These are phyloP conservation scores for Pipistrellus kuhlii DNA, from an alignment of 2,797 vertebrate species.

Conservation along the genomic window DNA sequence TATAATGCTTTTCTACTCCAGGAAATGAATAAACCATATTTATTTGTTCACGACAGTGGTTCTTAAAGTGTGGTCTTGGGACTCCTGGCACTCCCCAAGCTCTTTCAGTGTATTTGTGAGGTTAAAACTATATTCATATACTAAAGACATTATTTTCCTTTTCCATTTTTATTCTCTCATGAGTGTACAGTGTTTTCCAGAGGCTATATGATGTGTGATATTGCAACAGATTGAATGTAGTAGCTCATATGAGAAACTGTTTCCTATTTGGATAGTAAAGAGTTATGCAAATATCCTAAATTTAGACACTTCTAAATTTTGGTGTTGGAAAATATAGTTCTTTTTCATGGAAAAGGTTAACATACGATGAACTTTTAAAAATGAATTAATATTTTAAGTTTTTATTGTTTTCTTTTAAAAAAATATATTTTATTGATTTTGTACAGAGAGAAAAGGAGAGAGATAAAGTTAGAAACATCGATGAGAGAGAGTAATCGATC, in stretches of 20 bases:
- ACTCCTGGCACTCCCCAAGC: background rate
- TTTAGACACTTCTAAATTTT: background rate
- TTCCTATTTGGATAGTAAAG: conserved; percentile 25
- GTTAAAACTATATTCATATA: conserved; percentile 41
- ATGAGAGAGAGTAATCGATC: too few species aligned
- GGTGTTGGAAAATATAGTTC: conserved; percentile 33
- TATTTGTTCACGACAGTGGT: conserved; percentile 27
- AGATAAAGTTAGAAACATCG: too few species aligned
- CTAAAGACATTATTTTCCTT: conserved; percentile 23
- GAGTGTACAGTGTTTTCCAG: background rate
- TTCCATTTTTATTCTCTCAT: conserved; percentile 45
- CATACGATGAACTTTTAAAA: background rate
- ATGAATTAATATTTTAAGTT: background rate
- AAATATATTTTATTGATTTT: too few species aligned
- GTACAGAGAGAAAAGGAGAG: too few species aligned
- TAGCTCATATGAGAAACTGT: background rate
- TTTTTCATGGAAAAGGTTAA: conserved; percentile 46
- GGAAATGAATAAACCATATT: conserved; percentile 20
- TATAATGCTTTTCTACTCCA: conserved; percentile 32
- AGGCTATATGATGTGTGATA: background rate
- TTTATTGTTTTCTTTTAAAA: background rate
- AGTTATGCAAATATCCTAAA: conserved; percentile 25
- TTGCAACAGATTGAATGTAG: conserved; percentile 34
- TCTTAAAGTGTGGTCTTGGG: background rate
- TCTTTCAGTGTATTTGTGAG: conserved; percentile 19